Percentiles rank a stretch among this genome's conserved stretches.
Evolutionary conservation across 2,888 invertebrate genomes (phyloP).

Genomic region (Venusia cambrica): DNA sequence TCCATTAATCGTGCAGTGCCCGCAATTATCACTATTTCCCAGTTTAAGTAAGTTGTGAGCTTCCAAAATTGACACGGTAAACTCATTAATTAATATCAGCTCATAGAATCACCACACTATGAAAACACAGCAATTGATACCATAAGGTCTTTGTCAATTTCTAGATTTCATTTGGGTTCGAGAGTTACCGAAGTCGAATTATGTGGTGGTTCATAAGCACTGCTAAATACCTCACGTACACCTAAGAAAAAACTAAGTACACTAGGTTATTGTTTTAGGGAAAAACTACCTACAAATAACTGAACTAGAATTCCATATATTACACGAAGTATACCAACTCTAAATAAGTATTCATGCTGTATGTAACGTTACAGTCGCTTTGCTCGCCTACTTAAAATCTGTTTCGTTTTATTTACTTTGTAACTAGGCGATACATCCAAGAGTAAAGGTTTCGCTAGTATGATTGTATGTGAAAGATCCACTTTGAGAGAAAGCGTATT

Average conservation of each 20-base stretch:
- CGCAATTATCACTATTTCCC: no score
- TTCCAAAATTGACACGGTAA: no score
- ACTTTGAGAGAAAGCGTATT: slow-evolving; percentile 26
- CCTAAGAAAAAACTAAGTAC: not conserved
- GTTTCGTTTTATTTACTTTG: slow-evolving; percentile 5
- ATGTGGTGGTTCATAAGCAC: slow-evolving; percentile 12
- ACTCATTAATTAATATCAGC: no score
- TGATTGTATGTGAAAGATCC: slow-evolving; percentile 30
- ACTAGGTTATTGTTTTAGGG: no score
- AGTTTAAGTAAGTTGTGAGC: no score
- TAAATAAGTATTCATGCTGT: slow-evolving; percentile 1
- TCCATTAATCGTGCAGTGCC: no score
- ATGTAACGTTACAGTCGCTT: slow-evolving; percentile 25
- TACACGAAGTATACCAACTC: slow-evolving; percentile 5
- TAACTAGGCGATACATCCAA: slow-evolving; percentile 16
- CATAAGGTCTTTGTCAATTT: no score
- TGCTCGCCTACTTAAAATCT: slow-evolving; percentile 16
- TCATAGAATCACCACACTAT: no score
- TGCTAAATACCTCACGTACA: slow-evolving; percentile 1
- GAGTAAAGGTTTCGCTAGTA: slow-evolving; percentile 13
- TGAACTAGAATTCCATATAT: slow-evolving; percentile 3
- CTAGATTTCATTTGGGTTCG: no score
- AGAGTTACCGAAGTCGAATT: no score
- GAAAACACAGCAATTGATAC: no score
- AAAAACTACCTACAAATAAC: no score